Evolutionary conservation across 2,888 invertebrate species (phyloP).

Genomic region (Nomada ferruginata): DNA sequence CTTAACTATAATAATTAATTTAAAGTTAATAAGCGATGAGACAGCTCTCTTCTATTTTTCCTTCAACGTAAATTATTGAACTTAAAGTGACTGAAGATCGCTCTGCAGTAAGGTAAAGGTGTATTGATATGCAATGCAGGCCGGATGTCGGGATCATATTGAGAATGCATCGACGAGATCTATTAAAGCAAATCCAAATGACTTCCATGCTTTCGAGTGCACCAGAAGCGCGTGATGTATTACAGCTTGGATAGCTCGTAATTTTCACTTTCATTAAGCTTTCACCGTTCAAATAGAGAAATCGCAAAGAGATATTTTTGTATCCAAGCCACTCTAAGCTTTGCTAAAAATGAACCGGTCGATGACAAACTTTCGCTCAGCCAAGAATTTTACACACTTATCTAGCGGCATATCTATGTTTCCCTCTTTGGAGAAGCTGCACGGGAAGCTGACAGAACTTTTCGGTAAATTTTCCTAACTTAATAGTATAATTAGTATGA

Average conservation of each 20-base stretch:
- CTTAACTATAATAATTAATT: no score
- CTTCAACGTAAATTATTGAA: constrained; percentile 23
- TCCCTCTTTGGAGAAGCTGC: constrained; percentile 81
- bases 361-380: constrained; percentile 55
- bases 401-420: constrained; percentile 76
- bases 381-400: constrained; percentile 57
- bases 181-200: constrained; percentile 34
- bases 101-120: no score
- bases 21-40: no score
- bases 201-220: constrained; percentile 14
- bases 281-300: neutral
- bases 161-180: no score
- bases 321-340: neutral
- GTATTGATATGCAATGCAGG: no score
- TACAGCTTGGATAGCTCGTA: no score
- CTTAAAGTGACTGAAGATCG: constrained; percentile 7
- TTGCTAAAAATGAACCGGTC: constrained; percentile 62
- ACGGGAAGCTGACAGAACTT: constrained; percentile 80
- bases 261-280: neutral
- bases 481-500: neutral
- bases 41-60: no score
- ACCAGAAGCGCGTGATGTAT: neutral
- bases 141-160: no score
- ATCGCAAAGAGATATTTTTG: neutral
- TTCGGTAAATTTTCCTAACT: constrained; percentile 76